A percentile compares a stretch with the other conserved stretches of the same genome.
phyloP scores from a whole-genome alignment of 2,888 invertebrate genomes.

The Apoda limacodes region DNA sequence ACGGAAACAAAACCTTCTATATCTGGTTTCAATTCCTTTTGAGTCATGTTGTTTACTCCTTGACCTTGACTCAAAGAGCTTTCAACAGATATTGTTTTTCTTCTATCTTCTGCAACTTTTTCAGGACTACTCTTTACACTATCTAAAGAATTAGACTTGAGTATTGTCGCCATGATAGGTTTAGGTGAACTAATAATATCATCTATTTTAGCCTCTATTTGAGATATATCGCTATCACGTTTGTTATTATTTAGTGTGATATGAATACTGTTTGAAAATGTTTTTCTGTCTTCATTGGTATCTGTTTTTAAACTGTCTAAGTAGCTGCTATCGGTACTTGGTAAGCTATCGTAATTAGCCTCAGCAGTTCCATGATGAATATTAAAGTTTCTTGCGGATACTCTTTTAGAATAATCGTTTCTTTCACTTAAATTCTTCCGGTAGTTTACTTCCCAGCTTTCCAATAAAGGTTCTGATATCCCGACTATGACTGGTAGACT shows the following conservation, averaged over 20 bases:
- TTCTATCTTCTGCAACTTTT: slow-evolving; percentile 50
- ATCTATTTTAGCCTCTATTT: slow-evolving; percentile 67
- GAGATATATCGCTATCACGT: slow-evolving; percentile 61
- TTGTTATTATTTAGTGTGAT: slow-evolving; percentile 48
- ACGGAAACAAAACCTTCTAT: slow-evolving; percentile 66
- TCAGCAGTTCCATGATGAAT: slow-evolving; percentile 42
- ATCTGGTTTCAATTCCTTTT: slow-evolving; percentile 37
- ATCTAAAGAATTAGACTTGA: slow-evolving; percentile 69
- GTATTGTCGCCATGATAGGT: slow-evolving; percentile 58
- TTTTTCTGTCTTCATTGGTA: slow-evolving; percentile 43
- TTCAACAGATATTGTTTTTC: slow-evolving; percentile 63
- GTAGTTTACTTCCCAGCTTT: slow-evolving; percentile 66
- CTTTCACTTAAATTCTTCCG: slow-evolving; percentile 54
- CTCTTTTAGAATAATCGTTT: slow-evolving; percentile 47
- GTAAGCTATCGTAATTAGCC: slow-evolving; percentile 54
- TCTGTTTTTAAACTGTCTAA: slow-evolving; percentile 60
- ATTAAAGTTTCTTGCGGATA: slow-evolving; percentile 53
- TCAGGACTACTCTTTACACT: slow-evolving; percentile 70
- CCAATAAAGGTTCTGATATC: slow-evolving; percentile 59
- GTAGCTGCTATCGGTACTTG: slow-evolving; percentile 61
- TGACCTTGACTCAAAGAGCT: slow-evolving; percentile 44
- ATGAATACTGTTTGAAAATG: slow-evolving; percentile 55
- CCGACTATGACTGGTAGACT: slow-evolving; percentile 64
- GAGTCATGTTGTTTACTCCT: slow-evolving; percentile 23
- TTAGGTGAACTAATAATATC: slow-evolving; percentile 66